phyloP scores from a whole-genome alignment of 1,140 invertebrate species.

The Oscheius sp. region DNA sequence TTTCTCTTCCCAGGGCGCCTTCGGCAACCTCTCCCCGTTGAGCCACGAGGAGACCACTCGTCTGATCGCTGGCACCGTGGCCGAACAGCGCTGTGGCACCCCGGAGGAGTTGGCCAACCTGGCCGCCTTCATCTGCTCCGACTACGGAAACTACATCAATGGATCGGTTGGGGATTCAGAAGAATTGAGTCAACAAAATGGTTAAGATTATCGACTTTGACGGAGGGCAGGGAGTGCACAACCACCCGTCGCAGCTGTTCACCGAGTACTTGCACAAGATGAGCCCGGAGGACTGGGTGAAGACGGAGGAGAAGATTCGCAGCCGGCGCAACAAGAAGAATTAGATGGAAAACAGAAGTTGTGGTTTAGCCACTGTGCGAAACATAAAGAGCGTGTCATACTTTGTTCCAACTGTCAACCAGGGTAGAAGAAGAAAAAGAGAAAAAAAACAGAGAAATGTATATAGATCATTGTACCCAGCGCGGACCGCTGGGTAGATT shows the following conservation, averaged over 20 bases:
- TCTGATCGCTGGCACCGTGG: neutral
- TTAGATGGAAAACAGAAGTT: too few species aligned
- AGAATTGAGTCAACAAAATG: too few species aligned
- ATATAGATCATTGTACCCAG: too few species aligned
- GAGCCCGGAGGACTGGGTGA: slow-evolving; percentile 25
- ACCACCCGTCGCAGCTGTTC: slow-evolving; percentile 15
- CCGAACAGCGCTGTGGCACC: slow-evolving; percentile 63
- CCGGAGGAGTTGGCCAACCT: slow-evolving; percentile 67
- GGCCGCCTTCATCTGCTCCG: slow-evolving; percentile 66
- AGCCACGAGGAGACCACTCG: slow-evolving; percentile 16
- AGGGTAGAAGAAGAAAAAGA: too few species aligned
- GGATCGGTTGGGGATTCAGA: too few species aligned
- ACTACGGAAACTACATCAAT: slow-evolving; percentile 67
- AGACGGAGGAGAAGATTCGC: slow-evolving; percentile 35
- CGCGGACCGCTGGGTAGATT: too few species aligned
- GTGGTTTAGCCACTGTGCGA: too few species aligned
- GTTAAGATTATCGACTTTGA: slow-evolving; percentile 48
- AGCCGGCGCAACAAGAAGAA: slow-evolving; percentile 35
- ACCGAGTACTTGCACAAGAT: slow-evolving; percentile 28
- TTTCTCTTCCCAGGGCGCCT: slow-evolving; percentile 31
- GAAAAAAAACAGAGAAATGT: too few species aligned
- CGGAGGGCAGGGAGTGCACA: slow-evolving; percentile 36
- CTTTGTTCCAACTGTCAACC: too few species aligned
- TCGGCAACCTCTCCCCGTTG: slow-evolving; percentile 31
- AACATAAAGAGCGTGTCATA: too few species aligned